Conservation (phyloP, 2,888 invertebrate species). For the Eudiplozoon nipponicum region DNA sequence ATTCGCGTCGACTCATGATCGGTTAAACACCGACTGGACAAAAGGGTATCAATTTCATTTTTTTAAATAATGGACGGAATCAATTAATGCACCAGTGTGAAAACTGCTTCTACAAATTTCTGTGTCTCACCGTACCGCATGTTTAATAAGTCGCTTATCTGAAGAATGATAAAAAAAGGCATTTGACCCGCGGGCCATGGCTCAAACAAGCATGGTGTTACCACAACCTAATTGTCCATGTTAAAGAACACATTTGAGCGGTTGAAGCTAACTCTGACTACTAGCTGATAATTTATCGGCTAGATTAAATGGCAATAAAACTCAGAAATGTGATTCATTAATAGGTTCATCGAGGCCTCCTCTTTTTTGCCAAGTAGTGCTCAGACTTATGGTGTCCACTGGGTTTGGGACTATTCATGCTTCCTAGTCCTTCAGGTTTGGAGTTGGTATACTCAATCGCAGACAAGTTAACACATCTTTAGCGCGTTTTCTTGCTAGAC, state of each 20-base stretch:
- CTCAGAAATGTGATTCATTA: too few relatives aligned
- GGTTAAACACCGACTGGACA: not conserved
- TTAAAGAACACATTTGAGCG: constrained; percentile 57
- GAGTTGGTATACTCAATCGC: too few relatives aligned
- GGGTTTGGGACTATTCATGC: too few relatives aligned
- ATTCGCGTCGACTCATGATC: constrained; percentile 89
- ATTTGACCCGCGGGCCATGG: constrained; percentile 57
- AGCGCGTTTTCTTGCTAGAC: too few relatives aligned
- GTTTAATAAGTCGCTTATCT: constrained; percentile 37
- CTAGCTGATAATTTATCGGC: too few relatives aligned
- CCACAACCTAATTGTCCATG: constrained; percentile 89
- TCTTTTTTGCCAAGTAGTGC: too few relatives aligned
- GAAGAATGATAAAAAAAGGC: constrained; percentile 30
- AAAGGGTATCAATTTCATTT: constrained; percentile 44
- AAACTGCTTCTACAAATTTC: constrained; percentile 73
- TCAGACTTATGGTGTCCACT: too few relatives aligned
- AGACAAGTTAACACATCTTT: too few relatives aligned
- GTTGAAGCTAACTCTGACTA: too few relatives aligned
- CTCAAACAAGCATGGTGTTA: constrained; percentile 77
- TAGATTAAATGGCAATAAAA: too few relatives aligned
- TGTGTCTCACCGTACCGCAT: constrained; percentile 99
- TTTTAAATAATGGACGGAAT: constrained; percentile 65
- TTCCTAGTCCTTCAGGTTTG: too few relatives aligned
- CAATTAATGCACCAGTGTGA: constrained; percentile 58
- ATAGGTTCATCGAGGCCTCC: too few relatives aligned